Evolutionary conservation across 2,888 invertebrate genomes (phyloP).

Genomic region (Zeuzera pyrina): DNA sequence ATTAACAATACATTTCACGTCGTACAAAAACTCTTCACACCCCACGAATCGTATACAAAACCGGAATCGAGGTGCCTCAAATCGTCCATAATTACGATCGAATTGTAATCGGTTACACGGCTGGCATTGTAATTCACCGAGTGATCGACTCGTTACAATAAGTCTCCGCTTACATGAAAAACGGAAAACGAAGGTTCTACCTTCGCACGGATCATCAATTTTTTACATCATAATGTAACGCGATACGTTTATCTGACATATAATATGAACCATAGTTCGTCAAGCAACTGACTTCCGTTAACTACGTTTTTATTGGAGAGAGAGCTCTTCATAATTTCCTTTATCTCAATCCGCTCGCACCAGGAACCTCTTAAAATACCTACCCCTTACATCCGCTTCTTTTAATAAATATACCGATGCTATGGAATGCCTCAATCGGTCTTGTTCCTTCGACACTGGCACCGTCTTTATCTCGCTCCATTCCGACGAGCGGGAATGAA

Average conservation of each 20-base stretch:
- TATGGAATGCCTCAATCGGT: constrained; percentile 57
- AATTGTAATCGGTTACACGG: constrained; percentile 50
- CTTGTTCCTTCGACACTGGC: constrained; percentile 45
- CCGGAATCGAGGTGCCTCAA: constrained; percentile 28
- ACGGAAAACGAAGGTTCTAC: constrained; percentile 43
- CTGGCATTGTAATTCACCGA: constrained; percentile 43
- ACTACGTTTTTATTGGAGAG: constrained; percentile 42
- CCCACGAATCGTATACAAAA: constrained; percentile 26
- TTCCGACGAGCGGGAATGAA: constrained; percentile 50
- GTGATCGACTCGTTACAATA: constrained; percentile 42
- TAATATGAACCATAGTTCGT: constrained; percentile 40
- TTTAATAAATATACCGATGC: constrained; percentile 65
- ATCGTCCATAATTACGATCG: constrained; percentile 40
- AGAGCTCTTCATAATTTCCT: constrained; percentile 71
- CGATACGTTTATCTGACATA: constrained; percentile 35
- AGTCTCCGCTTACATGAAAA: constrained; percentile 28
- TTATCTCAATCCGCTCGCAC: constrained; percentile 65
- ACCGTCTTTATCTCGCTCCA: constrained; percentile 55
- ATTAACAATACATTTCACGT: constrained; percentile 43
- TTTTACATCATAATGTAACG: constrained; percentile 45
- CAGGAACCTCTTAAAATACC: constrained; percentile 70
- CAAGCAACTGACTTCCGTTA: constrained; percentile 55
- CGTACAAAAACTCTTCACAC: constrained; percentile 31
- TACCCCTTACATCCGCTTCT: constrained; percentile 71
- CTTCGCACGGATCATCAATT: constrained; percentile 50